Base-by-base conservation (phyloP, 2,113 vertebrate species). In the Hippolais icterina region DNA sequence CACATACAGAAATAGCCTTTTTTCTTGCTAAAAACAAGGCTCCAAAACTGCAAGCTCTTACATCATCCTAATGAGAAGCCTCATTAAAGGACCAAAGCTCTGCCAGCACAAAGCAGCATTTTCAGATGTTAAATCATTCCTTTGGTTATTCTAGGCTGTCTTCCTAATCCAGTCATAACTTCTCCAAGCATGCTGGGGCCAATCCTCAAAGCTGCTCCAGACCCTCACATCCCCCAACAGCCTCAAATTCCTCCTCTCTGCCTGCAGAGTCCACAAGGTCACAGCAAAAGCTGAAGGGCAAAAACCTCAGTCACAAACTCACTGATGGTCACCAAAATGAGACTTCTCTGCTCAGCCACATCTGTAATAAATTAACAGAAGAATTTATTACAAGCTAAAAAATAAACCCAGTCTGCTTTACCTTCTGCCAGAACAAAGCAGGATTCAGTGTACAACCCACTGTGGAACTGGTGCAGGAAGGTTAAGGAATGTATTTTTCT, bases 381-480 rank as follows among this genome's bases (percentile, higher is more conserved):
- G 19, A 42, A 68, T 15, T 65, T 86, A 61, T 21, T 37, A 50
- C 29, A 47, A 69, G 54, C 23, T 31, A 14, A 63, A 75, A 87
- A 46, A 60, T 4, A 87, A 77, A 16, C 6, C 44, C 3, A 44
- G 17, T 29, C 41, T 77, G 52, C 82, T 96, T 98, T 98, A 99
- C 99, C 99, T 98, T 99, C 99, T 93, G 99, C 99, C 95, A 99
- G 96, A 69, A 99, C 99, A 96, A 99, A 99, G 97, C 98, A 99
- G 3, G 98, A 98, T 59, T 99, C 99, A 37, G 99, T 99, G 72
- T 99, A 99, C 22, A 99, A 97, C 37, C 99, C 99, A 59, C 98
- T 99, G 78, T 99, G 99, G 96, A 99, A 99, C 98, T 99, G 99
- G 99, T 99, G 88, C 65, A 78, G 80, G 71, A 12, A 20, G 12